Conservation (phyloP, 1,140 invertebrate species). For the Drosophila melanogaster region DNA sequence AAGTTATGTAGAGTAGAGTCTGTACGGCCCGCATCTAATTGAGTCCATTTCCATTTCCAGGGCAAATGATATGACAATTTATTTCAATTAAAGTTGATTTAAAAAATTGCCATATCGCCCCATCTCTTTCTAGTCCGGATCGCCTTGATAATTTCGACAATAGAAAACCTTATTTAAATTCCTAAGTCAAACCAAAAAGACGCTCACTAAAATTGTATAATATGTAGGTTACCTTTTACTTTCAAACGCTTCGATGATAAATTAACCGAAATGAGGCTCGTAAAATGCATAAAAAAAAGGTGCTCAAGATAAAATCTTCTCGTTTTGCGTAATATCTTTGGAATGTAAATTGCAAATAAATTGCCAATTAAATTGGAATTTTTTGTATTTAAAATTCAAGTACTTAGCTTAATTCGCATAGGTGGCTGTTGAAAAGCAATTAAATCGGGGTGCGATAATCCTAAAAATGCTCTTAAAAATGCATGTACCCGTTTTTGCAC, state of each 20-base stretch:
- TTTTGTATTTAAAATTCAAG: not conserved
- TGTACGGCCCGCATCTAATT: constrained; percentile 44
- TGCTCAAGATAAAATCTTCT: not conserved
- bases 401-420: constrained; percentile 3
- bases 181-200: constrained; percentile 6
- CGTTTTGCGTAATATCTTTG: constrained; percentile 2
- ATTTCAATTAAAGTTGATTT: constrained; percentile 83
- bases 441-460: constrained; percentile 13
- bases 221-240: constrained; percentile 10
- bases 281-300: constrained; percentile 6
- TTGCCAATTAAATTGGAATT: constrained; percentile 11
- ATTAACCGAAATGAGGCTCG: constrained; percentile 7
- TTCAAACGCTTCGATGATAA: constrained; percentile 15
- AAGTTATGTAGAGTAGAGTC: constrained; percentile 15
- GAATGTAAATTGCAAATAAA: constrained; percentile 29
- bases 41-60: constrained; percentile 48
- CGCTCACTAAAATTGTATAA: constrained; percentile 10
- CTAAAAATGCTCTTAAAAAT: constrained; percentile 26
- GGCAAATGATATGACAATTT: constrained; percentile 78
- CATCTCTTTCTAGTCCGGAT: not conserved
- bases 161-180: constrained; percentile 29
- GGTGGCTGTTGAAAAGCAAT: constrained; percentile 31
- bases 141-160: not conserved
- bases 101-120: constrained; percentile 52
- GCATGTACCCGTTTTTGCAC: constrained; percentile 41